phyloP scores from a whole-genome alignment of 2,113 vertebrate species.

The Phrynocephalus versicolor region DNA sequence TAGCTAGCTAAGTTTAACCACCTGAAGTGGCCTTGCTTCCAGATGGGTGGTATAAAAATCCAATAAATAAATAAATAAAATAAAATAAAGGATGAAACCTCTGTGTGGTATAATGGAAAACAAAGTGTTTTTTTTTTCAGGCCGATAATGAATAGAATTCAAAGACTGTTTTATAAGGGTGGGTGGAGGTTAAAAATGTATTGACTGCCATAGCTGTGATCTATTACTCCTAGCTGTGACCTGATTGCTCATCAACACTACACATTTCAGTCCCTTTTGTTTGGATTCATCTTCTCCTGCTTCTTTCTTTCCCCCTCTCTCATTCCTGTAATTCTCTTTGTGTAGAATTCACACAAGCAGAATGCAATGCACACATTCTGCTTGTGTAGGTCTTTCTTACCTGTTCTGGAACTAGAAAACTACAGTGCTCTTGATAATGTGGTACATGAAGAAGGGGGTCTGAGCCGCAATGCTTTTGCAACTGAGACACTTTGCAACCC shows the following conservation, averaged over 20 bases:
- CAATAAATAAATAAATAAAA: no score
- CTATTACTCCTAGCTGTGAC: neutral
- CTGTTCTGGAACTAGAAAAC: neutral
- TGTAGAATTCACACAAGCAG: no score
- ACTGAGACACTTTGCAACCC: no score
- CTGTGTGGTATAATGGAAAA: neutral
- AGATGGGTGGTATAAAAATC: no score
- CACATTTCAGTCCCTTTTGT: neutral
- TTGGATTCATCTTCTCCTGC: neutral
- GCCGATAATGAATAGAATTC: neutral
- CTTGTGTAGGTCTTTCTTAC: neutral
- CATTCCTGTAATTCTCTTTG: no score
- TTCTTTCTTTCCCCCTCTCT: neutral
- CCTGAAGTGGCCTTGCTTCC: no score
- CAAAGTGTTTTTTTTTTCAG: neutral
- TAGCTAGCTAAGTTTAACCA: no score
- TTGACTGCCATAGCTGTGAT: neutral
- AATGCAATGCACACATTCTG: no score
- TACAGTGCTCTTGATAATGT: no score
- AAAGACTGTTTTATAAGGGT: neutral
- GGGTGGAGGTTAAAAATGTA: neutral
- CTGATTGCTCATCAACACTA: neutral
- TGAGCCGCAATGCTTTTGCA: no score
- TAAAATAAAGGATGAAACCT: neutral
- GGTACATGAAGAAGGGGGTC: no score